Evolutionary conservation across 2,888 invertebrate species (phyloP).

Genomic region (Parelbella ahira): DNA sequence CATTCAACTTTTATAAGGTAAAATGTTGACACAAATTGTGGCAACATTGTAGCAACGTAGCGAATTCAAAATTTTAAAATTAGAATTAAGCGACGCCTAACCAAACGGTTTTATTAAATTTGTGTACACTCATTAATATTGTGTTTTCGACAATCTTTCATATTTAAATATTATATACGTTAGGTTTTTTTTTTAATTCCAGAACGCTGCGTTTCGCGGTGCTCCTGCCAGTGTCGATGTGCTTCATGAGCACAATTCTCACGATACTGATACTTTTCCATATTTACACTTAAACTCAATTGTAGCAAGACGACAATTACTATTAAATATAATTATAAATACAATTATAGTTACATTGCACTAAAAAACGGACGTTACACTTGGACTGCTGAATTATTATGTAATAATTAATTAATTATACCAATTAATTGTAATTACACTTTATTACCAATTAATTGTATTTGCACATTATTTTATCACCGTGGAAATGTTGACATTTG

Average conservation of each 20-base stretch:
- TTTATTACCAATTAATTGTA: too few relatives aligned
- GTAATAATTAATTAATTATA: not conserved
- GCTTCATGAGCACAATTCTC: slow-evolving; percentile 87
- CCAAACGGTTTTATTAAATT: too few relatives aligned
- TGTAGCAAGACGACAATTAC: slow-evolving; percentile 11
- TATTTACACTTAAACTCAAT: slow-evolving; percentile 72
- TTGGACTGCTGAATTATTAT: slow-evolving; percentile 3
- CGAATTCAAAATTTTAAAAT: too few relatives aligned
- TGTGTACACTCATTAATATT: too few relatives aligned
- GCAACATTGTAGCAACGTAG: too few relatives aligned
- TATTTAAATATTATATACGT: not conserved
- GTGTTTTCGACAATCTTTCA: too few relatives aligned
- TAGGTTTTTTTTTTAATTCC: slow-evolving; percentile 29
- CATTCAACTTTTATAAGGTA: too few relatives aligned
- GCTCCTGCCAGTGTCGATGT: slow-evolving; percentile 86
- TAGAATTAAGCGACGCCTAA: too few relatives aligned
- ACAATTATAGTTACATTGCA: slow-evolving; percentile 20
- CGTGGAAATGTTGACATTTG: too few relatives aligned
- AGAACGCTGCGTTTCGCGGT: slow-evolving; percentile 85
- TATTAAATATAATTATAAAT: slow-evolving; percentile 2
- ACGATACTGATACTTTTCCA: slow-evolving; percentile 86
- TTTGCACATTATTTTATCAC: too few relatives aligned
- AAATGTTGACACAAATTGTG: too few relatives aligned
- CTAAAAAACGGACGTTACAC: slow-evolving; percentile 14
- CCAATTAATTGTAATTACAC: too few relatives aligned